Percentiles rank a stretch among this genome's conserved stretches.
These are phyloP conservation scores for Pseudanteris insignis DNA, from an alignment of 2,888 invertebrate species.

Conservation along the genomic window DNA sequence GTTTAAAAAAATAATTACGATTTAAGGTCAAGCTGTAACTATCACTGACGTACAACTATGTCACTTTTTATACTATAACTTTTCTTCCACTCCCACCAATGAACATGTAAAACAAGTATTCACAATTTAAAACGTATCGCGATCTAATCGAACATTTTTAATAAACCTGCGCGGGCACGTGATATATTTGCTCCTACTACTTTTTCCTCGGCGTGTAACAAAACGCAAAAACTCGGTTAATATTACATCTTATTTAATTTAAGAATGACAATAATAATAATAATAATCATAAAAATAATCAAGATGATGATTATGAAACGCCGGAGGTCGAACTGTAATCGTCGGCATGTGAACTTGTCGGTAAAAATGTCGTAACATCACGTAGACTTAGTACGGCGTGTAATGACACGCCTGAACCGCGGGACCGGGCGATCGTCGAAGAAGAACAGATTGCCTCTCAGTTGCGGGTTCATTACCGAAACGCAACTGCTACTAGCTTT, in stretches of 20 bases:
- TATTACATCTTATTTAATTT: too few relatives aligned
- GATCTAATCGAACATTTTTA: conserved; percentile 12
- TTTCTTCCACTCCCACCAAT: neutral
- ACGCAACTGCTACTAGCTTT: conserved; percentile 52
- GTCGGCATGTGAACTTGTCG: conserved; percentile 26
- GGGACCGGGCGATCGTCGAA: conserved; percentile 32
- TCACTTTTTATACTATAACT: conserved; percentile 10
- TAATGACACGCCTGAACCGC: conserved; percentile 40
- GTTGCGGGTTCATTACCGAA: conserved; percentile 46
- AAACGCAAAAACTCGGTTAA: too few relatives aligned
- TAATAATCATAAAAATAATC: too few relatives aligned
- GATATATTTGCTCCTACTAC: too few relatives aligned
- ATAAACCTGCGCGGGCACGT: too few relatives aligned
- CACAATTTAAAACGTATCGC: conserved; percentile 11
- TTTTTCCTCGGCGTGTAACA: too few relatives aligned
- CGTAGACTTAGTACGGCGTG: conserved; percentile 35
- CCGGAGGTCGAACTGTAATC: conserved; percentile 17
- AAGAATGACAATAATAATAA: conserved; percentile 14
- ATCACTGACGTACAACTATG: conserved; percentile 21
- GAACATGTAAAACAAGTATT: too few relatives aligned
- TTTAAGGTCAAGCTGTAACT: conserved; percentile 39
- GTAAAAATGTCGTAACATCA: conserved; percentile 31
- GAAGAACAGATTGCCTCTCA: conserved; percentile 46
- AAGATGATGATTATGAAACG: conserved; percentile 21
- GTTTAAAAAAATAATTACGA: conserved; percentile 42